Conservation (phyloP, 2,113 vertebrate species). For the Tachysurus vachellii region DNA sequence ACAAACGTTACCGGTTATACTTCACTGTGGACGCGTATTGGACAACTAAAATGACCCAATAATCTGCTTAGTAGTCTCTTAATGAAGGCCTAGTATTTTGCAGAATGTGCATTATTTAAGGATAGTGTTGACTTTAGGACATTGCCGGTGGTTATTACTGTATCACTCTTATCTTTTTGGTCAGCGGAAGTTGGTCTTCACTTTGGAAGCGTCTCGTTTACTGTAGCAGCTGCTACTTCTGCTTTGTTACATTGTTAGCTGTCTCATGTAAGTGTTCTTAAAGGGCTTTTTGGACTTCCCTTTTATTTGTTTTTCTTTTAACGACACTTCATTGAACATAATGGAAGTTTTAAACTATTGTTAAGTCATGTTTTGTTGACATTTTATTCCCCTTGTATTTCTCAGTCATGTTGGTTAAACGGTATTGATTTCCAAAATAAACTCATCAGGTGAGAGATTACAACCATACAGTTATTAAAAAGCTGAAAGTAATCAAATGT, state of each 20-base stretch:
- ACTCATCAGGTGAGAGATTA: neutral
- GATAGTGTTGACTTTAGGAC: neutral
- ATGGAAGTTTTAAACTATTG: neutral
- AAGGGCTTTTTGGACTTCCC: neutral
- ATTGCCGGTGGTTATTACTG: too few relatives aligned
- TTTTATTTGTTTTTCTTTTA: neutral
- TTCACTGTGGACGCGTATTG: neutral
- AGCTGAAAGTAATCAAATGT: neutral
- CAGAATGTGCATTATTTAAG: neutral
- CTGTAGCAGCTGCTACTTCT: constrained; percentile 1
- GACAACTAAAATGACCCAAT: neutral
- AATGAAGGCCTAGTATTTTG: neutral
- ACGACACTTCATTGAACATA: neutral
- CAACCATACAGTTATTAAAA: neutral
- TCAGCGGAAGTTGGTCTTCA: neutral
- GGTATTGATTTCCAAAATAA: neutral
- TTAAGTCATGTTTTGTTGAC: neutral
- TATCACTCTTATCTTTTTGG: neutral
- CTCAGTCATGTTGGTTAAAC: neutral
- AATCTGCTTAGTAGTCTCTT: neutral
- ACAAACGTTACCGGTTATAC: neutral
- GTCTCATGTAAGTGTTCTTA: neutral
- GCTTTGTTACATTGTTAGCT: neutral
- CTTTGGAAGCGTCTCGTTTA: neutral
- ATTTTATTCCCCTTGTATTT: neutral